Evolutionary conservation across 2,888 invertebrate species (phyloP), one percentile per base, ranked within the genome.

Genomic region (Euclidia mi): DNA sequence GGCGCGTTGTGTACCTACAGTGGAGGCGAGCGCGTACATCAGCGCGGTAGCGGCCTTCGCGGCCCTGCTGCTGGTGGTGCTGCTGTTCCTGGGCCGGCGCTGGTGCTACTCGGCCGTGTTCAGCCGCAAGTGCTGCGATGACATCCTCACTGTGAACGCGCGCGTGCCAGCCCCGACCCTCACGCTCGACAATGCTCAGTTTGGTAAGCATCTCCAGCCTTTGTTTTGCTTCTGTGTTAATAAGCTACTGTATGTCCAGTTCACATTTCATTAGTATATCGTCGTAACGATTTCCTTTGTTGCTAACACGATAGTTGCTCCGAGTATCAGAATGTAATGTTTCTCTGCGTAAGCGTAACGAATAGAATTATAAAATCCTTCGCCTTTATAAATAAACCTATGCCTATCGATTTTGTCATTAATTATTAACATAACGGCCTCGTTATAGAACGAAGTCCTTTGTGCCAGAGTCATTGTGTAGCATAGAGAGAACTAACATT

Each of bases 11-110:
- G n/a, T n/a, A n/a, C n/a, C n/a, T n/a, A 94, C 96, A 89, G 95
- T 96, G 90, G 98, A 98, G 95, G 97, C 98, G 79, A 97, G 98
- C 79, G 98, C 98, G 84, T 97, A 98, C 87, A 95, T 98, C 87
- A 98, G 98, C 81, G 98, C 97, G 64, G 96, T 98, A 78, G 97
- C 97, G 64, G 98, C 97, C 65, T 96, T 98, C 84, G 96, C 98
- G 50, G 96, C 96, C 15, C 95, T 98, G 59, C 95, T 98, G 73
- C 95, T 98, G 78, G 96, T 98, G 68, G 96, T 98, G 80, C 96
- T 98, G 79, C 95, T 98, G 71, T 98, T 98, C 94, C 95, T 98
- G 71, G 98, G 98, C 85, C 97, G 98, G 81, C 96, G 97, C 89
- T 94, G 95, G 94, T 87, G 93, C 87, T 80, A 90, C 85, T 69